A percentile compares a stretch with the other conserved stretches of the same genome.
phyloP scores from a whole-genome alignment of 2,888 invertebrate species.

The Phragmatobia fuliginosa region DNA sequence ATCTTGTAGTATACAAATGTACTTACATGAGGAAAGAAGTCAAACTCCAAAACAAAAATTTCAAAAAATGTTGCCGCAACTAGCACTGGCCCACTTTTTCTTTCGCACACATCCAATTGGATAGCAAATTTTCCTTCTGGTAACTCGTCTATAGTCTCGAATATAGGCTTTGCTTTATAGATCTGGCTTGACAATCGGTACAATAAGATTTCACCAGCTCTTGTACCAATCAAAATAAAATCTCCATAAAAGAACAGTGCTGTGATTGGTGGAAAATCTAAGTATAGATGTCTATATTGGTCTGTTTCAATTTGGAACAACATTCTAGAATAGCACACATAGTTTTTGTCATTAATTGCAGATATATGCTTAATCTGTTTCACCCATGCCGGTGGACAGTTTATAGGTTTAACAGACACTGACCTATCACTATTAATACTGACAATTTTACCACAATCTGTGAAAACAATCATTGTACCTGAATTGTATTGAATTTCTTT shows the following conservation, averaged over 20 bases:
- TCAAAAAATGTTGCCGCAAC: constrained; percentile 72
- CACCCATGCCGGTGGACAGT: constrained; percentile 72
- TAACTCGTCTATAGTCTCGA: constrained; percentile 65
- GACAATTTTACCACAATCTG: constrained; percentile 72
- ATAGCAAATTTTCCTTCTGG: constrained; percentile 74
- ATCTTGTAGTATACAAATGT: constrained; percentile 6
- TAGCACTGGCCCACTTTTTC: constrained; percentile 70
- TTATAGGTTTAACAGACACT: constrained; percentile 55
- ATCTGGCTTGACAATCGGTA: constrained; percentile 72
- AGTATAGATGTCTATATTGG: constrained; percentile 68
- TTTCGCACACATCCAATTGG: constrained; percentile 74
- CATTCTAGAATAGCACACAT: constrained; percentile 74
- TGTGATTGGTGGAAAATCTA: constrained; percentile 75
- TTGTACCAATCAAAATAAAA: constrained; percentile 70
- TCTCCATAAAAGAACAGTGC: constrained; percentile 77
- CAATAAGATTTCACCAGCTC: constrained; percentile 67
- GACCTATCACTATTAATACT: constrained; percentile 55
- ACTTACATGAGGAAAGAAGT: constrained; percentile 76
- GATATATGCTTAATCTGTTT: constrained; percentile 69
- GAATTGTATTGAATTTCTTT: constrained; percentile 68
- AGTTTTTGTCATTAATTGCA: constrained; percentile 70
- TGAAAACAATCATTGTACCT: constrained; percentile 63
- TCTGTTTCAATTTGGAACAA: constrained; percentile 76
- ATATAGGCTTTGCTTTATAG: constrained; percentile 56
- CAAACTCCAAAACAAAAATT: constrained; percentile 66